phyloP scores from a whole-genome alignment of 1,140 invertebrate genomes.

The Globodera rostochiensis region DNA sequence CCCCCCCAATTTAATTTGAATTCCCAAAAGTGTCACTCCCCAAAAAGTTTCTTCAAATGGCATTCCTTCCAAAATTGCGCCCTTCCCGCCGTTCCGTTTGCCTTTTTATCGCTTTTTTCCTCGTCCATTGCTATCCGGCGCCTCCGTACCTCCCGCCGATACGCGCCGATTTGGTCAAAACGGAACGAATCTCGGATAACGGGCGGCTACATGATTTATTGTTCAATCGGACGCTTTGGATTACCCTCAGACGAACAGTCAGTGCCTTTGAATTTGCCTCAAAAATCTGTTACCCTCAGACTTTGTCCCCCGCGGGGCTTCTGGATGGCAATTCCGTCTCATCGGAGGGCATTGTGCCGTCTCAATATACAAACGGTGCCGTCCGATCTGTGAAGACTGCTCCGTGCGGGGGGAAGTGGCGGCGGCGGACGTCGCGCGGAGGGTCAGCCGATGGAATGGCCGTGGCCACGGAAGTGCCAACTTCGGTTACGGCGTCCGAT shows the following conservation, averaged over 20 bases:
- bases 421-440: neutral
- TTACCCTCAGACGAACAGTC: neutral
- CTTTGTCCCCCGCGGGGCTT: too few species aligned
- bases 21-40: too few species aligned
- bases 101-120: neutral
- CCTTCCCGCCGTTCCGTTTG: neutral
- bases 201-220: too few species aligned
- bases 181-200: neutral
- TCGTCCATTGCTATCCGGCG: neutral
- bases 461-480: neutral
- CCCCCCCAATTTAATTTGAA: too few species aligned
- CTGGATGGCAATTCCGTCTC: too few species aligned
- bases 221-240: neutral
- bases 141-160: neutral
- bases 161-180: neutral
- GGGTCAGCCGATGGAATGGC: neutral
- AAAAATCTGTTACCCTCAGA: neutral
- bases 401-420: too few species aligned
- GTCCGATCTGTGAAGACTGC: too few species aligned
- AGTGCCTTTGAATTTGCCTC: neutral
- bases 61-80: neutral
- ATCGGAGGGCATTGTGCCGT: too few species aligned
- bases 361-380: too few species aligned
- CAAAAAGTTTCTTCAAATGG: neutral
- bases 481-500: neutral